These are phyloP conservation scores for Melipona quadrifasciata DNA, from an alignment of 1,140 invertebrate genomes.

Conservation along the genomic window DNA sequence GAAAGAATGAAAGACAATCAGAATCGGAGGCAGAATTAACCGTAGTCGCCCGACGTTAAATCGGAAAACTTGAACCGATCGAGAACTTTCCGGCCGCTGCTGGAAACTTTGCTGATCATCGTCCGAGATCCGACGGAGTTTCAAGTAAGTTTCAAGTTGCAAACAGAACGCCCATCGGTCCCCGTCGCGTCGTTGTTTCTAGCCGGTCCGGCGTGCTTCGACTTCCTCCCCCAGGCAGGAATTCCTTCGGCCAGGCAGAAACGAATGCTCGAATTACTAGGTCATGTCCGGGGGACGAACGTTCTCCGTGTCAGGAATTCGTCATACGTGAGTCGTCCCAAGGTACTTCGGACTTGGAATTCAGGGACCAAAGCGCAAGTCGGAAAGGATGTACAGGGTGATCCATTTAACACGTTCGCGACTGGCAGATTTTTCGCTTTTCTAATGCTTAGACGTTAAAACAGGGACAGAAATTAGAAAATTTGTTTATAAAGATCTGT, in stretches of 20 bases:
- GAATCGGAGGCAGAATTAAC: neutral
- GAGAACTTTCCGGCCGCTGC: neutral
- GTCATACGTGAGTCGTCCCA: no score
- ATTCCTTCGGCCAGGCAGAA: slow-evolving; percentile 8
- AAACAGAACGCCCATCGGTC: neutral
- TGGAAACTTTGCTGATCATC: neutral
- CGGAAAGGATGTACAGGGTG: no score
- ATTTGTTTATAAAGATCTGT: no score
- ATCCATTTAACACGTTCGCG: no score
- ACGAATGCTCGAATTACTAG: slow-evolving; percentile 53
- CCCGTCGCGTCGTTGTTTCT: neutral
- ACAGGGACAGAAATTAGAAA: no score
- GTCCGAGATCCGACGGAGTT: neutral
- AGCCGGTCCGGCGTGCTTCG: neutral
- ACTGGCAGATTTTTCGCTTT: no score
- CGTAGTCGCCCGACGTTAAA: neutral
- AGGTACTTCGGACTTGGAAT: no score
- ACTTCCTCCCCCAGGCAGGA: slow-evolving; percentile 30
- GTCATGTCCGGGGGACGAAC: slow-evolving; percentile 27
- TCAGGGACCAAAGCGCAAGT: no score
- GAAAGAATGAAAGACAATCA: neutral
- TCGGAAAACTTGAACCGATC: neutral
- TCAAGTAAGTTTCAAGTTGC: neutral
- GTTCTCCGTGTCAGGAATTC: slow-evolving; percentile 51
- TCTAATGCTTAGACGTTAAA: no score